These are phyloP conservation scores for Exocentrus adspersus DNA, from an alignment of 2,888 invertebrate species.

Conservation along the genomic window DNA sequence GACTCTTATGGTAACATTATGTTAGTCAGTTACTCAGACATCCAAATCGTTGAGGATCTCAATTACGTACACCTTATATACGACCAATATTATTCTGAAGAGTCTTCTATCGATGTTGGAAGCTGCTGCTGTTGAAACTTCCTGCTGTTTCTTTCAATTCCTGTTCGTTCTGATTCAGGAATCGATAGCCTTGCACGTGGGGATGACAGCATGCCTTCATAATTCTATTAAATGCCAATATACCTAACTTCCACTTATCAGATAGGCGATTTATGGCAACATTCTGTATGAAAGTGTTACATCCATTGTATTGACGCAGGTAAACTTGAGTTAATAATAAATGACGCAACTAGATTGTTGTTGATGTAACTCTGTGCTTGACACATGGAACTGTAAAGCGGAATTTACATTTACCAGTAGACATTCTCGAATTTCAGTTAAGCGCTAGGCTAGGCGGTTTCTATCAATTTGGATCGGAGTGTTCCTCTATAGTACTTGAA, in stretches of 20 bases:
- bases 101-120: constrained; percentile 4
- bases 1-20: too few species aligned
- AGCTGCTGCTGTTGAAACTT: constrained; percentile 16
- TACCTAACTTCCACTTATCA: constrained; percentile 25
- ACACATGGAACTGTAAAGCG: too few species aligned
- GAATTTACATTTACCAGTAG: too few species aligned
- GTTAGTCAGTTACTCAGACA: background rate
- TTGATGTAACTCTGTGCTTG: too few species aligned
- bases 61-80: constrained; percentile 14
- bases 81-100: constrained; percentile 5
- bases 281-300: too few species aligned
- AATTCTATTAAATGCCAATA: constrained; percentile 36
- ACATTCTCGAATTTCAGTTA: too few species aligned
- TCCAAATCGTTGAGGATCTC: background rate
- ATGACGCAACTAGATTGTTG: too few species aligned
- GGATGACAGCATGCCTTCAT: constrained; percentile 38
- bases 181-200: constrained; percentile 45
- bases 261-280: constrained; percentile 5
- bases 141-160: constrained; percentile 25
- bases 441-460: too few species aligned
- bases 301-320: too few species aligned
- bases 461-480: too few species aligned
- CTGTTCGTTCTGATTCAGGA: constrained; percentile 39
- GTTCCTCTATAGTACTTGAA: too few species aligned
- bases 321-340: too few species aligned